Percentiles rank a stretch among this genome's conserved stretches.
phyloP scores from a whole-genome alignment of 2,888 invertebrate genomes.

The Liodrosophila aerea region DNA sequence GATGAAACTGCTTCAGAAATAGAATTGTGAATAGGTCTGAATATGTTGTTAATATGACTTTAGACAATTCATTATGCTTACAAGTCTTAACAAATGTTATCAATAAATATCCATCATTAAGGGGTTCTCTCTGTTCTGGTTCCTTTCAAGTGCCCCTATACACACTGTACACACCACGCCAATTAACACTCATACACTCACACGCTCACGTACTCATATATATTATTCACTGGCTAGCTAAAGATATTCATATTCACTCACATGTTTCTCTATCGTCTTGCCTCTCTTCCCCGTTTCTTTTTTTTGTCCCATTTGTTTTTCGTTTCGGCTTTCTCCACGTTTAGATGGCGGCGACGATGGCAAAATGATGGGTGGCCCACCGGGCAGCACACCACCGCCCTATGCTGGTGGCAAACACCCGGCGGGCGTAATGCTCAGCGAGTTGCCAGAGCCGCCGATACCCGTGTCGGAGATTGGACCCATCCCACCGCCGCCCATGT shows the following conservation, averaged over 20 bases:
- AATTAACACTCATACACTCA: slow-evolving; percentile 21
- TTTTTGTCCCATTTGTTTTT: slow-evolving; percentile 21
- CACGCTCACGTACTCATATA: slow-evolving; percentile 27
- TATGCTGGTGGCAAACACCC: slow-evolving; percentile 78
- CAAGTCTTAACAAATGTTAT: too few relatives aligned
- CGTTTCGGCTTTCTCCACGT: slow-evolving; percentile 13
- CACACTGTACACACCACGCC: slow-evolving; percentile 12
- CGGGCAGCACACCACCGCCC: slow-evolving; percentile 81
- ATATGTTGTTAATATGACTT: too few relatives aligned
- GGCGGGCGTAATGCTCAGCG: slow-evolving; percentile 89
- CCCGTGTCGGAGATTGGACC: slow-evolving; percentile 96
- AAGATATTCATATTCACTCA: slow-evolving; percentile 37
- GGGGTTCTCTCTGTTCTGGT: too few relatives aligned
- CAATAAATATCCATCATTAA: too few relatives aligned
- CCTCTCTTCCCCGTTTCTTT: neutral
- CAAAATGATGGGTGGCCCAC: slow-evolving; percentile 79
- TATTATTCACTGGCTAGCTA: slow-evolving; percentile 41
- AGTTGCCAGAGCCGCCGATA: slow-evolving; percentile 95
- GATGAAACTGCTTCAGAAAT: too few relatives aligned
- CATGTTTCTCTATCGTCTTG: slow-evolving; percentile 27
- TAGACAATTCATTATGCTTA: too few relatives aligned
- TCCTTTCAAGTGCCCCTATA: too few relatives aligned
- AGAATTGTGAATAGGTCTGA: too few relatives aligned
- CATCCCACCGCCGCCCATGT: slow-evolving; percentile 97
- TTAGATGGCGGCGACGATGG: slow-evolving; percentile 85